phyloP scores from a whole-genome alignment of 30 jellyfish, hydroid and myxozoan species.

The Morbakka virulenta region DNA sequence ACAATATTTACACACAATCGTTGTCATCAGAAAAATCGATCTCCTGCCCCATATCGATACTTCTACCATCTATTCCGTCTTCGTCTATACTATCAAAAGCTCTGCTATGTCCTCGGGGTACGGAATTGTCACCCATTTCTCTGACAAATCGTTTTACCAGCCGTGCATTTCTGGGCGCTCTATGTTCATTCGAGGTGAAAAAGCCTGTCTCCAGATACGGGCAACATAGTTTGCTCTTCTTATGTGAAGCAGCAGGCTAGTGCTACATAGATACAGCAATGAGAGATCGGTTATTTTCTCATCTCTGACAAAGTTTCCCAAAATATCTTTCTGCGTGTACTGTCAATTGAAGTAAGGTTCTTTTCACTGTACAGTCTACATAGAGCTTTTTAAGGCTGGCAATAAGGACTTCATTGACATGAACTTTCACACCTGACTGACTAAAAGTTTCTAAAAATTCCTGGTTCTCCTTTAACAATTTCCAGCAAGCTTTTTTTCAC shows the following conservation, averaged over 20 bases:
- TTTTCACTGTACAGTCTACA: slow-evolving; percentile 22
- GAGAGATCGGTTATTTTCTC: slow-evolving; percentile 4
- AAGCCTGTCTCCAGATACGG: slow-evolving; percentile 12
- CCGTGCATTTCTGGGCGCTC: slow-evolving; percentile 26
- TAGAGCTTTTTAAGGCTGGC: slow-evolving; percentile 3
- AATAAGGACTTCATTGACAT: neutral
- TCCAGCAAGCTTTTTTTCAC: neutral
- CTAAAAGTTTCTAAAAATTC: slow-evolving; percentile 6
- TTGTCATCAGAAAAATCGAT: too few relatives aligned
- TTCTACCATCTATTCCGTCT: too few relatives aligned
- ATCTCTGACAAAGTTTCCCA: neutral
- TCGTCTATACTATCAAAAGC: too few relatives aligned
- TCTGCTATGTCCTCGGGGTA: too few relatives aligned
- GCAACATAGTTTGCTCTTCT: slow-evolving; percentile 17
- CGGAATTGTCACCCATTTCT: too few relatives aligned
- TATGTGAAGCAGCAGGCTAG: slow-evolving; percentile 9
- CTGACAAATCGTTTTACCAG: too few relatives aligned
- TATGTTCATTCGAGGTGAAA: slow-evolving; percentile 8
- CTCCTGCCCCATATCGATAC: too few relatives aligned
- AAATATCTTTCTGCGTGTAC: neutral
- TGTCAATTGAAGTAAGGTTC: neutral
- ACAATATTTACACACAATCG: too few relatives aligned
- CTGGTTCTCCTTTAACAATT: neutral
- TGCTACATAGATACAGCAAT: slow-evolving; percentile 6
- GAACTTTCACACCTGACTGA: neutral